These are phyloP conservation scores for Scatophagus argus DNA, from an alignment of 2,113 vertebrate genomes.

Conservation along the genomic window DNA sequence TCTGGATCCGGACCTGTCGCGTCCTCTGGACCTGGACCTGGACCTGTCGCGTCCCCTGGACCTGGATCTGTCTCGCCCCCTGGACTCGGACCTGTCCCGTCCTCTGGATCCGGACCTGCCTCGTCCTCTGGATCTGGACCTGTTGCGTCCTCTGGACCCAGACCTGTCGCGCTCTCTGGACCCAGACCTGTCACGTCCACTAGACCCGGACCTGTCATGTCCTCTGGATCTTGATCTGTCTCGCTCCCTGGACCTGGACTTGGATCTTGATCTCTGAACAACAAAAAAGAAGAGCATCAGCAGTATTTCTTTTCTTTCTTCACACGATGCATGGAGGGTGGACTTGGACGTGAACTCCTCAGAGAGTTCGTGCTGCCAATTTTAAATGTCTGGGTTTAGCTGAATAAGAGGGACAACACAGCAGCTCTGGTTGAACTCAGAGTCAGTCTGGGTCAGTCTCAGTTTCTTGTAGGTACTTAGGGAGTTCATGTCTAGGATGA, in stretches of 20 bases:
- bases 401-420: conserved; percentile 10
- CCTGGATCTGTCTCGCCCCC: conserved; percentile 22
- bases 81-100: conserved; percentile 30
- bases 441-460: neutral
- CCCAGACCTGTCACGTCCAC: conserved; percentile 16
- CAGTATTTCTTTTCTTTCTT: neutral
- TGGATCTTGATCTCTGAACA: conserved; percentile 53
- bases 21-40: conserved; percentile 44
- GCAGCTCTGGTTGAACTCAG: neutral
- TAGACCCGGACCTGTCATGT: conserved; percentile 33
- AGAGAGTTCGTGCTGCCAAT: neutral
- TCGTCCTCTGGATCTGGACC: conserved; percentile 56
- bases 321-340: neutral
- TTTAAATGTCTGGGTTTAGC: conserved; percentile 7
- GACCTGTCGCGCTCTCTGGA: conserved; percentile 52
- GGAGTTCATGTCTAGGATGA: conserved; percentile 15
- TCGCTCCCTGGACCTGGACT: conserved; percentile 52
- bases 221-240: conserved; percentile 17
- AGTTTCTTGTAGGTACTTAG: conserved; percentile 14
- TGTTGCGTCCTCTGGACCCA: conserved; percentile 39
- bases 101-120: conserved; percentile 31
- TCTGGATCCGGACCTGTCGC: conserved; percentile 48
- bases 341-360: neutral
- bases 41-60: conserved; percentile 43
- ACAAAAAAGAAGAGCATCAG: conserved; percentile 12